Conservation (phyloP, 2,797 vertebrate genomes). For the Phrynocephalus guinanensis region DNA sequence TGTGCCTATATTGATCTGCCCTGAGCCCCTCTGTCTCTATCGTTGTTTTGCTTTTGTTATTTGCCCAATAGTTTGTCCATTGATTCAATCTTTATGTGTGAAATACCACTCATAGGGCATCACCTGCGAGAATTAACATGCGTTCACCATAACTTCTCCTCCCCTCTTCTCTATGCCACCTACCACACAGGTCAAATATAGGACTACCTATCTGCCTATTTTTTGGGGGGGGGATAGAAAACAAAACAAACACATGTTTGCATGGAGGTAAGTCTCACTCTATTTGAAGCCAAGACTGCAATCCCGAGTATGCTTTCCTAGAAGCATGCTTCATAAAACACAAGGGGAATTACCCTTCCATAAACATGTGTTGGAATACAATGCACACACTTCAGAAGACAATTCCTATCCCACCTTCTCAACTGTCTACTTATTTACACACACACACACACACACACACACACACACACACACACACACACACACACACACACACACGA, state of each 20-base stretch:
- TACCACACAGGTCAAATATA: background rate
- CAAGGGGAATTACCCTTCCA: background rate
- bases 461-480: too few species aligned
- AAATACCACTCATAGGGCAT: too few species aligned
- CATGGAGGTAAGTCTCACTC: too few species aligned
- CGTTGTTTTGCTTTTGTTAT: too few species aligned
- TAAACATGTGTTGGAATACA: background rate
- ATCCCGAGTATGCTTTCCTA: background rate
- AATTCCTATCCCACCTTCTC: background rate
- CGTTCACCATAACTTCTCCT: background rate
- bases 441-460: too few species aligned
- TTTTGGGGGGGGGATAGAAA: too few species aligned
- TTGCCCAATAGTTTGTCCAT: background rate
- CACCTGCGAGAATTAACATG: background rate
- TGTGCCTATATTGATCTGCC: too few species aligned
- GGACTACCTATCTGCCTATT: background rate
- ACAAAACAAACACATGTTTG: too few species aligned
- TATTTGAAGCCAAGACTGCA: background rate
- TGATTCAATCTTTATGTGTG: background rate
- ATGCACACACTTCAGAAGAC: background rate
- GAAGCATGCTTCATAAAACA: background rate
- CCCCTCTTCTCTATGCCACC: background rate
- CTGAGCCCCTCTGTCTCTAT: too few species aligned
- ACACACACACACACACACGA: too few species aligned
- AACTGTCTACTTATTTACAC: background rate